These are phyloP conservation scores for Colostygia pectinataria DNA, from an alignment of 2,888 invertebrate species.

Conservation along the genomic window DNA sequence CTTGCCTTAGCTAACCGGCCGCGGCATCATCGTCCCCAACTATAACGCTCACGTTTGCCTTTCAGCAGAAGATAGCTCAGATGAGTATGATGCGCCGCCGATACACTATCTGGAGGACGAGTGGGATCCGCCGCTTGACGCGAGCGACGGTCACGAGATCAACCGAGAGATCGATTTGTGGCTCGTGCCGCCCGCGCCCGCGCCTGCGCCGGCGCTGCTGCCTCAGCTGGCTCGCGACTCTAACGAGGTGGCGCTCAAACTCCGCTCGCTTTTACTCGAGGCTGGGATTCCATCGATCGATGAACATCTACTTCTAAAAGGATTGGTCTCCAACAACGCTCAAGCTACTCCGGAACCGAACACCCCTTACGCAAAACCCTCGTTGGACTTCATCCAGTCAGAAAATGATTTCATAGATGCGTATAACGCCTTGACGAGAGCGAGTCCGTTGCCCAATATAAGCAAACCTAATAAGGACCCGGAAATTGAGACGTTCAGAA, in stretches of 20 bases:
- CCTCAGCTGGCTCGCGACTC: slow-evolving; percentile 38
- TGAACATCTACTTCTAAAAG: slow-evolving; percentile 61
- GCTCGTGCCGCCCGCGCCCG: slow-evolving; percentile 23
- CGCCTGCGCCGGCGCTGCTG: slow-evolving; percentile 4
- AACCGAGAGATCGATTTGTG: slow-evolving; percentile 28
- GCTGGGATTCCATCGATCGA: slow-evolving; percentile 60
- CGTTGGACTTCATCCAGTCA: slow-evolving; percentile 64
- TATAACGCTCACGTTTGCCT: slow-evolving; percentile 74
- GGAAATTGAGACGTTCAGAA: slow-evolving; percentile 8
- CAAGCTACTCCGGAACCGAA: slow-evolving; percentile 1
- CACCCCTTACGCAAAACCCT: slow-evolving; percentile 27
- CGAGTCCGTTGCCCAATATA: slow-evolving; percentile 69
- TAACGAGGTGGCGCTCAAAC: slow-evolving; percentile 57
- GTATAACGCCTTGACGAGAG: slow-evolving; percentile 71
- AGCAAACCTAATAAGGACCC: slow-evolving; percentile 27
- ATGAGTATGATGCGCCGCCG: slow-evolving; percentile 64
- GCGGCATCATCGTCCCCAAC: slow-evolving; percentile 46
- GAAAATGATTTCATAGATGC: slow-evolving; percentile 78
- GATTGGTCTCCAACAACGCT: slow-evolving; percentile 43
- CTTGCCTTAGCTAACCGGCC: slow-evolving; percentile 26
- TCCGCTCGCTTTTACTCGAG: slow-evolving; percentile 59
- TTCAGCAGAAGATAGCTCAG: slow-evolving; percentile 81
- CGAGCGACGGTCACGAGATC: slow-evolving; percentile 19
- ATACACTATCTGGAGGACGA: slow-evolving; percentile 65
- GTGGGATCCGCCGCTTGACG: slow-evolving; percentile 69